Base-by-base conservation (phyloP, 2,797 vertebrate genomes). In the Rhynchotus rufescens region DNA sequence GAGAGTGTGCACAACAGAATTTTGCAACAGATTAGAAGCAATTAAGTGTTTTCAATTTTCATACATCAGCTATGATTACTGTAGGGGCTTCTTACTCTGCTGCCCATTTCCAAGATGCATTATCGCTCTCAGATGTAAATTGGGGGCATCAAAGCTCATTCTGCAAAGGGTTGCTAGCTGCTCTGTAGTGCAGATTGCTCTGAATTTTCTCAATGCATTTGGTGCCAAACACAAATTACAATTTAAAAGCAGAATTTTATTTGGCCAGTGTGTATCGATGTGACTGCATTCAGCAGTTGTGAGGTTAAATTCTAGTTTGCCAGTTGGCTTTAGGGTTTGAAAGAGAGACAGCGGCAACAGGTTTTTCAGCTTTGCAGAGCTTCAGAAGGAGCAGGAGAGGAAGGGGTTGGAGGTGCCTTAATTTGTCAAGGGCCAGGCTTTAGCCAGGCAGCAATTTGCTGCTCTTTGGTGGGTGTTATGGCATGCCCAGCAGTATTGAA, bases 191-290 rank as follows among this genome's bases (percentile, higher is more conserved):
- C 89, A 90, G 9, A 92, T 89, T 93, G 79, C 88, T 87, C 74
- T 83, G 80, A 77, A 42, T 89, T 95, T 78, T 86, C 89, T 76
- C 69, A 13, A 0, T n/a, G 56, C 75, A 19, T 67, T 80, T 56
- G 9, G 51, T 89, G 94, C 96, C 95, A 97, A 94, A 83, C 90
- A 82, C 75, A 97, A 96, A 96, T 96, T 93, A 89, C 80, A 47
- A 94, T 96, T 96, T 92, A 93, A 96, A 94, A 91, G 92, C 89
- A 65, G 10, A 94, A 84, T 96, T 96, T 96, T 95, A 86, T 86
- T 96, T 96, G 95, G 92, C 92, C 72, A 26, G 61, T 4, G 0
- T 11, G 15, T 65, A 71, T 92, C 77, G 83, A 86, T 92, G 42
- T 61, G 74, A 71, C 84, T 68, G 57, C 30, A 15, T 78, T 94